phyloP scores from a whole-genome alignment of 1,140 invertebrate genomes.

The Drosophila tsacasi region DNA sequence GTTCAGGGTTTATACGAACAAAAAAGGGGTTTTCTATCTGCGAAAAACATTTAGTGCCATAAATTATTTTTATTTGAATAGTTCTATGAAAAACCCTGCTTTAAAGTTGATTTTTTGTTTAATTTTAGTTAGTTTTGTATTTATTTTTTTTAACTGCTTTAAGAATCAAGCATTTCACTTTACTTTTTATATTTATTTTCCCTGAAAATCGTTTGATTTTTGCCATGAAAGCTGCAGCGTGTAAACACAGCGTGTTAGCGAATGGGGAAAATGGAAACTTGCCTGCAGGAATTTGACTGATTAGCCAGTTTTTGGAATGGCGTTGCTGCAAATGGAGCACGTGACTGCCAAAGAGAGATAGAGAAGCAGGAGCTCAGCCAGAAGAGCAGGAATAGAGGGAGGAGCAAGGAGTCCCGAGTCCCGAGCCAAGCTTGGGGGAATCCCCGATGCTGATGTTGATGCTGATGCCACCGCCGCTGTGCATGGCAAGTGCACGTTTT shows the following conservation, averaged over 20 bases:
- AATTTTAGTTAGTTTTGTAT: not conserved
- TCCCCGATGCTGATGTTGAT: constrained; percentile 23
- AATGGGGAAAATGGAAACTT: constrained; percentile 22
- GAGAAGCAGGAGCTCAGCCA: too few species aligned
- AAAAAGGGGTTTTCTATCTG: too few species aligned
- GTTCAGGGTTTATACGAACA: not conserved
- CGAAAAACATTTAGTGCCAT: too few species aligned
- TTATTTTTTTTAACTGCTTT: not conserved
- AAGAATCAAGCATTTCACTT: too few species aligned
- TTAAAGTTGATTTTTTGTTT: not conserved
- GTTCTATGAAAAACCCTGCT: too few species aligned
- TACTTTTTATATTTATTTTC: constrained; percentile 1
- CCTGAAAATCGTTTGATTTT: constrained; percentile 6
- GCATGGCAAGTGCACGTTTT: constrained; percentile 59
- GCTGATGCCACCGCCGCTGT: constrained; percentile 22
- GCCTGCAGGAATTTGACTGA: constrained; percentile 73
- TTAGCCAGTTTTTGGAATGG: constrained; percentile 77
- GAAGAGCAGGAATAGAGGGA: too few species aligned
- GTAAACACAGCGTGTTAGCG: not conserved
- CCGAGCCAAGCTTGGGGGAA: constrained; percentile 33
- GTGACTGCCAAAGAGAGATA: constrained; percentile 43
- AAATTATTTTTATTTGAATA: not conserved
- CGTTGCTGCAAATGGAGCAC: constrained; percentile 72
- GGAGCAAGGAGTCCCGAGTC: constrained; percentile 1
- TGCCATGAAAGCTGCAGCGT: constrained; percentile 11